Percentiles rank a stretch among this genome's conserved stretches.
phyloP scores from a whole-genome alignment of 2,797 vertebrate genomes.

The Geotrypetes seraphini region DNA sequence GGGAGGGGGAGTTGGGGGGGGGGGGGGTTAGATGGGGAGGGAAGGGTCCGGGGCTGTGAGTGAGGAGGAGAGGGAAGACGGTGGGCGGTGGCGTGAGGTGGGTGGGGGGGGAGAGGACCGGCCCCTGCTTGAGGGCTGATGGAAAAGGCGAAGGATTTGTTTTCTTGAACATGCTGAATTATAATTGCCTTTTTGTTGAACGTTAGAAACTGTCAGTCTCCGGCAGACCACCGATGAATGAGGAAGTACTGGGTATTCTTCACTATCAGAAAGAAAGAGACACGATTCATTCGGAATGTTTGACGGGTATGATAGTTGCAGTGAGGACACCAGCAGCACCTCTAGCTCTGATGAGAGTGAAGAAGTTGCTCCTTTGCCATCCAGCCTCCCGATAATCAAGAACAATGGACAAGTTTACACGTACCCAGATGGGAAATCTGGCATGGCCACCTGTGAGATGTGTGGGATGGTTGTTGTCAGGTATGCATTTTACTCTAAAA shows the following conservation, averaged over 20 bases:
- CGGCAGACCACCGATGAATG: too few species aligned
- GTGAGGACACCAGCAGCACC: constrained; percentile 97
- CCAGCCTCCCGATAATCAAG: constrained; percentile 96
- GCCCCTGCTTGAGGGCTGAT: constrained; percentile 79
- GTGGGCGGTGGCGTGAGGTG: not conserved
- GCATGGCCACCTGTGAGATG: constrained; percentile 98
- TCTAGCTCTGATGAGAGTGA: constrained; percentile 97
- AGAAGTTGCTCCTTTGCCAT: constrained; percentile 83
- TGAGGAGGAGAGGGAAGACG: too few species aligned
- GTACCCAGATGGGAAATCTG: constrained; percentile 95
- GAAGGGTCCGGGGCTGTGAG: not conserved
- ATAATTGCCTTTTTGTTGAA: too few species aligned
- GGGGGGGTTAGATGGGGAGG: not conserved
- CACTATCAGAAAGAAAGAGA: constrained; percentile 74
- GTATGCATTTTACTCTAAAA: constrained; percentile 98
- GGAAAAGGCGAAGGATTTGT: constrained; percentile 93
- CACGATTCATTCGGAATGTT: constrained; percentile 93
- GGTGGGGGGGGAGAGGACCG: not conserved
- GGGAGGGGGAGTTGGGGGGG: too few species aligned
- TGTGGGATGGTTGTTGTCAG: constrained; percentile 98
- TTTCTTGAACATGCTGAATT: too few species aligned
- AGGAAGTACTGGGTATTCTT: constrained; percentile 80
- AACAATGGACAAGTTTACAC: constrained; percentile 98
- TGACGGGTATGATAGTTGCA: constrained; percentile 97
- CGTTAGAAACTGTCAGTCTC: too few species aligned